These are phyloP conservation scores for Lagopus muta DNA, from an alignment of 2,113 vertebrate species.

Conservation along the genomic window DNA sequence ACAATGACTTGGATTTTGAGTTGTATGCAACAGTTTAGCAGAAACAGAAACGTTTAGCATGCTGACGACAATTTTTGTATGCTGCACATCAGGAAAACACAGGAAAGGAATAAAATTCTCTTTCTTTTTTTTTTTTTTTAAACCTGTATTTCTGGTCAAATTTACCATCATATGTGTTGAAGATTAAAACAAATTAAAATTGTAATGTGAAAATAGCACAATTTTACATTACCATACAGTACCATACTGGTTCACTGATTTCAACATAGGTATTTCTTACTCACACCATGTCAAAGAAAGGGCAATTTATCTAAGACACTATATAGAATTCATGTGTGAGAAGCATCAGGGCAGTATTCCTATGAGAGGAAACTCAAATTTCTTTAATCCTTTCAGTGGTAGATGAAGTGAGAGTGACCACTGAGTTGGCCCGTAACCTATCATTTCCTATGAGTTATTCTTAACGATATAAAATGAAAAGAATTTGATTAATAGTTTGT, in stretches of 20 bases:
- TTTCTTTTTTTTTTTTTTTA: not conserved
- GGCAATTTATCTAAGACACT: not conserved
- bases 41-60: not conserved
- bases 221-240: not conserved
- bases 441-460: not conserved
- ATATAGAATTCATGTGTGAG: not conserved
- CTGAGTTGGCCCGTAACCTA: not conserved
- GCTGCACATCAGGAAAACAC: not conserved
- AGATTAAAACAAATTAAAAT: not conserved
- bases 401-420: not conserved
- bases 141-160: not conserved
- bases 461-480: not conserved
- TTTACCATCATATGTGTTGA: not conserved
- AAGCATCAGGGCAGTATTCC: not conserved
- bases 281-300: not conserved
- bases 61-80: not conserved
- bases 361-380: not conserved
- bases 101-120: not conserved
- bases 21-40: not conserved
- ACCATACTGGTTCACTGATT: not conserved
- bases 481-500: not conserved
- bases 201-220: not conserved
- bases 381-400: conserved; percentile 1
- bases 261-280: not conserved
- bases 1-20: not conserved